These are phyloP conservation scores for Dynastes tityus DNA, from an alignment of 2,888 invertebrate genomes.

Conservation along the genomic window DNA sequence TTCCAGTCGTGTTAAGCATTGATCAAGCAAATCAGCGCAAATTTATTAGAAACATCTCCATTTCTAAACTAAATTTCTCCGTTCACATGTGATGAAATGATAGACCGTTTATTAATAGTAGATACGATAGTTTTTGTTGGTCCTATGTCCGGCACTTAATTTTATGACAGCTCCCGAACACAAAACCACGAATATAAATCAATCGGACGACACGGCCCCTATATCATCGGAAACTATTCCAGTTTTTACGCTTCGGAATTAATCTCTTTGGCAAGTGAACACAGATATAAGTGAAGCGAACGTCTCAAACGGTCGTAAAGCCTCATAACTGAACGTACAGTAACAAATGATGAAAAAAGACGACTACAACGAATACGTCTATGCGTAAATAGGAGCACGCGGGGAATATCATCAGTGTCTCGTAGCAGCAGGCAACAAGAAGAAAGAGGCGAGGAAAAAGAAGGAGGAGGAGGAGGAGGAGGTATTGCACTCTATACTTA, in stretches of 20 bases:
- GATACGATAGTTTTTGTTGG: not conserved
- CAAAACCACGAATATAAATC: conserved; percentile 9
- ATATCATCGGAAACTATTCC: conserved; percentile 19
- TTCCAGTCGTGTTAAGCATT: too few relatives aligned
- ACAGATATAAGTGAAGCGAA: conserved; percentile 13
- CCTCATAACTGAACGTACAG: conserved; percentile 21
- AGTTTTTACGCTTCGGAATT: conserved; percentile 18
- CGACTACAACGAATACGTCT: conserved; percentile 12
- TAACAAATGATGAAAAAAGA: conserved; percentile 33
- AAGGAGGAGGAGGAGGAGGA: not conserved
- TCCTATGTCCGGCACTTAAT: conserved; percentile 5
- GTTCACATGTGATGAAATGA: too few relatives aligned
- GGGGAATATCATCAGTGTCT: too few relatives aligned
- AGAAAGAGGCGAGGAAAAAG: too few relatives aligned
- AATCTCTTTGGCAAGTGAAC: conserved; percentile 18
- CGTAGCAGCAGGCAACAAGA: too few relatives aligned
- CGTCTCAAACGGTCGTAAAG: conserved; percentile 14
- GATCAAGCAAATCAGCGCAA: too few relatives aligned
- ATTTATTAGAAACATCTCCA: too few relatives aligned
- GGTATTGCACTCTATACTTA: not conserved
- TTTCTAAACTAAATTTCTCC: too few relatives aligned
- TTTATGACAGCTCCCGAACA: conserved; percentile 6
- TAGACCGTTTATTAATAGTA: not conserved
- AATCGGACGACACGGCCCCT: not conserved
- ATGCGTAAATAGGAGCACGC: not conserved